phyloP scores from a whole-genome alignment of 2,113 vertebrate genomes.

The Grantiella picta region DNA sequence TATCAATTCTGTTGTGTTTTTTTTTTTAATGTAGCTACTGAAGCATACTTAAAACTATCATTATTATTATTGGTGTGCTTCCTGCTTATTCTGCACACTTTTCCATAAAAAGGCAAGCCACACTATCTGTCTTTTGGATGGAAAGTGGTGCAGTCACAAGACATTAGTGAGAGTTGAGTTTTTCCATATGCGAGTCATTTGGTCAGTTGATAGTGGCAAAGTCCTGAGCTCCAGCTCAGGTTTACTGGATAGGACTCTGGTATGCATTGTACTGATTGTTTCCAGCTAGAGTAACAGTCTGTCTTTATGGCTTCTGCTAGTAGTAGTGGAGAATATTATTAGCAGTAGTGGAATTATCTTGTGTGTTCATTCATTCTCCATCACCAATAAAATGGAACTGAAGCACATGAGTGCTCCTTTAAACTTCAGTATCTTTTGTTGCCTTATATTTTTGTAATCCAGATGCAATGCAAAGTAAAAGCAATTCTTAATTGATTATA shows the following conservation, averaged over 20 bases:
- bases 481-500: neutral
- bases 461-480: neutral
- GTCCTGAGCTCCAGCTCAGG: neutral
- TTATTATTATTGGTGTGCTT: neutral
- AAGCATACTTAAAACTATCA: neutral
- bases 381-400: neutral
- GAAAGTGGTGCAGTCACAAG: neutral
- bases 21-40: neutral
- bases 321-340: conserved; percentile 26
- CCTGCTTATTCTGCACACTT: neutral
- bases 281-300: conserved; percentile 38
- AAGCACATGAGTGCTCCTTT: neutral
- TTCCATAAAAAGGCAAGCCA: neutral
- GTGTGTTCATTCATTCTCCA: conserved; percentile 14
- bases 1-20: neutral
- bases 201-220: conserved; percentile 21
- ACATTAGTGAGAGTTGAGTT: conserved; percentile 24
- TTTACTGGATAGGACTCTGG: conserved; percentile 16
- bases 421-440: neutral
- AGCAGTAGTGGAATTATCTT: neutral
- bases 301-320: neutral
- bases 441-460: neutral
- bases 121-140: neutral
- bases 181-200: conserved; percentile 43
- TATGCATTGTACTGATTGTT: conserved; percentile 59